Base-by-base conservation (phyloP, 2,888 invertebrate genomes). In the Neuroscelio doddi region DNA sequence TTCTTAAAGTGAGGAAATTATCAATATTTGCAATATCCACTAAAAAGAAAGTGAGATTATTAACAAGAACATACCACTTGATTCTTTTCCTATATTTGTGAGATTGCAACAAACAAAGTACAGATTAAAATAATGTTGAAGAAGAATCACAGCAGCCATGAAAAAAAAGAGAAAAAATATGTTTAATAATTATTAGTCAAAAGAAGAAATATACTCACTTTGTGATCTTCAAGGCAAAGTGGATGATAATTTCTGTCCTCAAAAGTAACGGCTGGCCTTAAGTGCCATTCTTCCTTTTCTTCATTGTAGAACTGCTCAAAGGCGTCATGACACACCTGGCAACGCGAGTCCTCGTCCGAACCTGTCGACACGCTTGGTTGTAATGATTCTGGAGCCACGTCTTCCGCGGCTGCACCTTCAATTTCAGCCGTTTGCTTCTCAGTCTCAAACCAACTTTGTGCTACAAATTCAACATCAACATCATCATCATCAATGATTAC, bases 301-400 rank as follows among this genome's bases (percentile, higher is more conserved):
- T 98, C 96, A 83, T 97, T 94, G 87, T 94, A 99, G 87, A 95
- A 97, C 84, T 95, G 94, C 71, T 96, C 94, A 86, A 99, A 98
- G 69, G 89, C 88, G 86, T 99, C 98, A 9, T 92, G 91, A 85
- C 98, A 99, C 47, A 97, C 92, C 69, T 92, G 92, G 85, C 98
- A 98, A 36, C 87, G 84, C 46, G 89, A 89, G 74, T 90, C 88
- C 5, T 89, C 89, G 61, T 91, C 90, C 30, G 89, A 88, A 52
- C 89, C 89, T 0, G 93, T 92, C 4, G 92, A 88, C 62, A 94
- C 92, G 73, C 91, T 92, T 0, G 92, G 91, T 47, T 89, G 85
- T n/a, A 88, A 87, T 0, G 89, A 85, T 70, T 89, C 89, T 45
- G 88, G 88, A 9, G 88, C 88, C 53, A 87, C 86, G 56, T 90